These are phyloP conservation scores for Neomicropteryx cornuta DNA, from an alignment of 1,140 invertebrate species.

Conservation along the genomic window DNA sequence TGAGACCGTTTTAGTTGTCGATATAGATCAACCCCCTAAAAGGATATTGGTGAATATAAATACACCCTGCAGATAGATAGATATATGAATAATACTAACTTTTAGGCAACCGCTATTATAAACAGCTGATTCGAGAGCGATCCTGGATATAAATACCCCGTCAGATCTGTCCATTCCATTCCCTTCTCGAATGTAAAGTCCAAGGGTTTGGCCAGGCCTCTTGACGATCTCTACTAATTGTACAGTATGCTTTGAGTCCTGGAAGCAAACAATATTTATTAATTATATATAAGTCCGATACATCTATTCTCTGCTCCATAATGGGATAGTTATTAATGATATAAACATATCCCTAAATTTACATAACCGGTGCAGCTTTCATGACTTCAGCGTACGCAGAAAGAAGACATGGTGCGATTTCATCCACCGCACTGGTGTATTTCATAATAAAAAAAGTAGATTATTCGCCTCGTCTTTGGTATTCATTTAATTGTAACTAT, in stretches of 20 bases:
- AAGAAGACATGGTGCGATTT: no score
- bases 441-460: no score
- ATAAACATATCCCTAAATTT: neutral
- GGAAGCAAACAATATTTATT: conserved; percentile 16
- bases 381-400: no score
- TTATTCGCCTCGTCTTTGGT: no score
- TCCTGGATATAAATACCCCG: conserved; percentile 97
- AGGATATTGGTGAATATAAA: no score
- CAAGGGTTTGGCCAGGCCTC: conserved; percentile 94
- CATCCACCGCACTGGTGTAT: no score
- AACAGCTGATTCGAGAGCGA: conserved; percentile 92
- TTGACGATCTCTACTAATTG: conserved; percentile 99
- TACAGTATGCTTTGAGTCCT: conserved; percentile 72
- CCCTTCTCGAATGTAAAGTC: conserved; percentile 94
- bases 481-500: no score
- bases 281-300: neutral
- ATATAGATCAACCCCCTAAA: no score
- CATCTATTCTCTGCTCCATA: no score
- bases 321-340: neutral
- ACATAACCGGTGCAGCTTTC: no score
- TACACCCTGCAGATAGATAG: no score
- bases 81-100: conserved; percentile 31
- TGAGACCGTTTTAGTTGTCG: no score
- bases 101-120: conserved; percentile 93
- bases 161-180: conserved; percentile 87